These are phyloP conservation scores for Lepidurus couesii DNA, from an alignment of 1,140 invertebrate genomes.

Conservation along the genomic window DNA sequence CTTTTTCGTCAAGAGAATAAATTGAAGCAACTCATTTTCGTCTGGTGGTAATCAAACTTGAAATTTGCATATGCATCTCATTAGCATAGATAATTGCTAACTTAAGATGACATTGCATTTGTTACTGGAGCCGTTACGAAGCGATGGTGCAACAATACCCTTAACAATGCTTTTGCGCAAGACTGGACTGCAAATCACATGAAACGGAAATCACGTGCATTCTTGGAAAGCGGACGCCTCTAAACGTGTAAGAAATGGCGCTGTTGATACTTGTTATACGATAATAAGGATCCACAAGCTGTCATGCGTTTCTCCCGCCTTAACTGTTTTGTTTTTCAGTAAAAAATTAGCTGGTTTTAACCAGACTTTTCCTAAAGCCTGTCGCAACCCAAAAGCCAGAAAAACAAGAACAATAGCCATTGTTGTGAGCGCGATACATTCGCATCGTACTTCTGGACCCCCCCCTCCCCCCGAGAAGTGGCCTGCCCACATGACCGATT, in stretches of 20 bases:
- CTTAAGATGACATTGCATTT: background rate
- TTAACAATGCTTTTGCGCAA: constrained; percentile 10
- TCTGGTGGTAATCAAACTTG: too few relatives aligned
- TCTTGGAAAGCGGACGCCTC: background rate
- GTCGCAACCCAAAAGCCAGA: background rate
- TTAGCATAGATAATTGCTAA: background rate
- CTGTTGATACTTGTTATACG: background rate
- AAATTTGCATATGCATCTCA: background rate
- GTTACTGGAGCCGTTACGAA: background rate
- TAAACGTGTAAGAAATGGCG: background rate
- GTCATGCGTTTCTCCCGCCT: background rate
- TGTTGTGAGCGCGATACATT: background rate
- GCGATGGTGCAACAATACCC: background rate
- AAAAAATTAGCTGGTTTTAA: background rate
- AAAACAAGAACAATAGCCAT: background rate
- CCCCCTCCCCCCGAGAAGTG: background rate
- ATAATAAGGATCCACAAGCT: background rate
- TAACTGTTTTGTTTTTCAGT: background rate
- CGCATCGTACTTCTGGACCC: background rate
- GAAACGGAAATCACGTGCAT: constrained; percentile 5
- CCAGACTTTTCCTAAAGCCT: background rate
- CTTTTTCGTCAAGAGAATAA: too few relatives aligned
- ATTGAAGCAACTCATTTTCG: too few relatives aligned
- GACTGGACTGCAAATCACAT: background rate
- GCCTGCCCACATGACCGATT: constrained; percentile 5